A percentile compares a stretch with the other conserved stretches of the same genome.
phyloP scores from a whole-genome alignment of 2,888 invertebrate genomes.

The Aspidiotus rigidus region DNA sequence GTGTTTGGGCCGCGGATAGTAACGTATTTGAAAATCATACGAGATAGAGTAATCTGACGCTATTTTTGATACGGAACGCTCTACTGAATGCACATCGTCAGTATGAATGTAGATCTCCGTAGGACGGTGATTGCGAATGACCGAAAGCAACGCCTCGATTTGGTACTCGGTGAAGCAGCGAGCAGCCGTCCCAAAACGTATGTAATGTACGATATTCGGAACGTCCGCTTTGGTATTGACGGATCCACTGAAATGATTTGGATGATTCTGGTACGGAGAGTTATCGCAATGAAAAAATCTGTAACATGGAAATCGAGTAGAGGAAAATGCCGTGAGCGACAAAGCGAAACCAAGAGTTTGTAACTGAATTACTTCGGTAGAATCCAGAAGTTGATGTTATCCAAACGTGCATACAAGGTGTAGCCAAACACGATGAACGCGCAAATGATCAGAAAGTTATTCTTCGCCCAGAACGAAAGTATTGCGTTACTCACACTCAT shows the following conservation, averaged over 20 bases:
- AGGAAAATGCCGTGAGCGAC: neutral
- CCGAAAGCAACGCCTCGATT: neutral
- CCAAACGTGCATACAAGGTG: constrained; percentile 14
- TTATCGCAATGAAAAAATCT: constrained; percentile 15
- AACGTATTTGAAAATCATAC: constrained; percentile 8
- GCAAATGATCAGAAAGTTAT: constrained; percentile 18
- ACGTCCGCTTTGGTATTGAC: constrained; percentile 1
- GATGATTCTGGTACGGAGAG: constrained; percentile 8
- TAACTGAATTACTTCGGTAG: constrained; percentile 16
- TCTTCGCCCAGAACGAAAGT: neutral
- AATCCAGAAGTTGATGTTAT: constrained; percentile 17
- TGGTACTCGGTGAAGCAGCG: constrained; percentile 17
- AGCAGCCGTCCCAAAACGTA: constrained; percentile 15
- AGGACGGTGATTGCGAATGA: constrained; percentile 7
- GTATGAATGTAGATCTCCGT: constrained; percentile 17
- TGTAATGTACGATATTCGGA: constrained; percentile 12
- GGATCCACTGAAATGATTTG: constrained; percentile 1
- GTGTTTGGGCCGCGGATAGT: constrained; percentile 21
- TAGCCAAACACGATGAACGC: constrained; percentile 9
- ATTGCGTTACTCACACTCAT: neutral
- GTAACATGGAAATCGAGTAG: neutral
- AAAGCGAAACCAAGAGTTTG: neutral
- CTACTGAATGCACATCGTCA: constrained; percentile 3
- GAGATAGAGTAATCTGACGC: neutral
- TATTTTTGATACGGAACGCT: neutral